phyloP scores from a whole-genome alignment of 2,888 invertebrate species.

The Priocnemis perturbator region DNA sequence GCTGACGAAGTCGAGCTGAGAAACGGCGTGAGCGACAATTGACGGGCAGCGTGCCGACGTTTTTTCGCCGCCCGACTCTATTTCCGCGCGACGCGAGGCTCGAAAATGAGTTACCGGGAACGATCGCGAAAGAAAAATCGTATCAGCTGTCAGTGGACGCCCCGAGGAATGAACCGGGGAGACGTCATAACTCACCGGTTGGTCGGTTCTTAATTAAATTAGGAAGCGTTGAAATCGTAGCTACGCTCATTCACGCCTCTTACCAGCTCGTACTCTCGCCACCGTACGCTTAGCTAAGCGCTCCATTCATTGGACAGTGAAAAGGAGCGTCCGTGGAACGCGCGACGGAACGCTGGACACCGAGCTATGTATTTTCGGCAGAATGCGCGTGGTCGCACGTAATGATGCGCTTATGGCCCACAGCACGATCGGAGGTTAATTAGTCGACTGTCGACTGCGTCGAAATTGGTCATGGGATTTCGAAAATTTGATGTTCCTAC shows the following conservation, averaged over 20 bases:
- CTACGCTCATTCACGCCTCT: conserved; percentile 68
- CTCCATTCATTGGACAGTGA: conserved; percentile 62
- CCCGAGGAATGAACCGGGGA: conserved; percentile 43
- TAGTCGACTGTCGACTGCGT: too few relatives aligned
- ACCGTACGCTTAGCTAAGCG: conserved; percentile 57
- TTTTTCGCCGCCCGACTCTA: too few relatives aligned
- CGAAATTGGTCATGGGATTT: too few relatives aligned
- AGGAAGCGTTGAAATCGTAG: conserved; percentile 67
- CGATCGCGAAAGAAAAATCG: conserved; percentile 24
- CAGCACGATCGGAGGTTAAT: too few relatives aligned
- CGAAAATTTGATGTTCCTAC: too few relatives aligned
- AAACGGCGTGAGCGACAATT: too few relatives aligned
- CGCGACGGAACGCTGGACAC: background rate
- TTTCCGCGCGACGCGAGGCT: too few relatives aligned
- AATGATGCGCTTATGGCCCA: too few relatives aligned
- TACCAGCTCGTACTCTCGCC: conserved; percentile 58
- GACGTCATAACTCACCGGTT: conserved; percentile 57
- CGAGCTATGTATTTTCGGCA: conserved; percentile 32
- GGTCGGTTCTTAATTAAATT: conserved; percentile 67
- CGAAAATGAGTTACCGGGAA: too few relatives aligned
- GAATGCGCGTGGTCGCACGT: conserved; percentile 24
- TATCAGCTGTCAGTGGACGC: conserved; percentile 50
- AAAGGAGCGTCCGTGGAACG: conserved; percentile 50
- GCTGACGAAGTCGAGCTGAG: too few relatives aligned
- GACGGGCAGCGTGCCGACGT: too few relatives aligned